Evolutionary conservation across 2,797 vertebrate species (phyloP), one percentile per base, ranked within the genome.

Genomic region (Vireo griseus): DNA sequence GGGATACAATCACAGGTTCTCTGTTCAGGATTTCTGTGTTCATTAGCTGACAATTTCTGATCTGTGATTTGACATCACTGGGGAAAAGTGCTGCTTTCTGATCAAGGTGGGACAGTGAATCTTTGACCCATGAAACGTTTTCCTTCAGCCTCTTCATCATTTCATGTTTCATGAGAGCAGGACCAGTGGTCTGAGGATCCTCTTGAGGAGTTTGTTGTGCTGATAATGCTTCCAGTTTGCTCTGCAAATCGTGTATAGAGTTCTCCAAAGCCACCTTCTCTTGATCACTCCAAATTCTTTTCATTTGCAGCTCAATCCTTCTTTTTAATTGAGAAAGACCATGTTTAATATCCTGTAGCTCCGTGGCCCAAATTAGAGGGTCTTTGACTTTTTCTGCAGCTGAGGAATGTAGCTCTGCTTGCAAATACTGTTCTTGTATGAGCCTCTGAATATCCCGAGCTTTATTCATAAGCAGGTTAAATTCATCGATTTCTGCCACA

Each of bases 71-170:
- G 72, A 99, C 98, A 77, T 98, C 97, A 40, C 98, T 98, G 5
- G 99, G 99, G 31, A 99, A 98, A 90, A 99, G 97, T 17, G 98
- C 97, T 52, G 98, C 96, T 79, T 97, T 97, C 87, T 97, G 95
- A 50, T 90, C 92, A 10, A 98, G 97, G 63, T 97, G 97, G 10
- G 98, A 98, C 83, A 98, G 94, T 4, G 97, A 98, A 90, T 98
- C 98, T 89, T 97, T 99, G 6, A 98, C 97, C 99, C 98, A 99
- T 8, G 97, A 96, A 24, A 98, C 95, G 10, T 98, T 98, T 71
- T 99, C 98, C 74, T 96, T 98, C 71, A 99, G 97, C 73, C 97
- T 98, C 47, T 83, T 96, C 16, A 97, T 94, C 6, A 99, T 96
- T 83, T 98, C 98, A 45, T 97, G 97, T 94, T 98, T 97, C 62